Conservation (phyloP, 2,888 invertebrate genomes). For the Toxonevra muliebris region DNA sequence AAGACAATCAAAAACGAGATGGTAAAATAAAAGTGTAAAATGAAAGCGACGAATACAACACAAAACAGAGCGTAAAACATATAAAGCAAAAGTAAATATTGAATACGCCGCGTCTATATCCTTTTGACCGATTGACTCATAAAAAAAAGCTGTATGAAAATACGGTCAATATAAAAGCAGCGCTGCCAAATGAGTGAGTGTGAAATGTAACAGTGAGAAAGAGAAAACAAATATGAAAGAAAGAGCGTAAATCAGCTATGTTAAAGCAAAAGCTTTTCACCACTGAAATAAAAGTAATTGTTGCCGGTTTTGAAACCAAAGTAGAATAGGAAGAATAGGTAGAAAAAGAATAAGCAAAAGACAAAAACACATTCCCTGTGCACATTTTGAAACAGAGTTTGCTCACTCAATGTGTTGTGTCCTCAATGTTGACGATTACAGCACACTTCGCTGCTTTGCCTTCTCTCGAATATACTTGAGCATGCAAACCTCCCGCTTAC, state of each 20-base stretch:
- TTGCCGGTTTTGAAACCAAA: background rate
- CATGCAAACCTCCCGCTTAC: background rate
- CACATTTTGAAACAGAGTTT: background rate
- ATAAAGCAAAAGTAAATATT: background rate
- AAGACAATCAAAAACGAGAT: no score
- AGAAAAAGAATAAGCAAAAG: background rate
- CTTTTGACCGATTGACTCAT: slow-evolving; percentile 2
- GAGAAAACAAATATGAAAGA: background rate
- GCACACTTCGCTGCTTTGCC: no score
- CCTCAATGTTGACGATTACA: no score
- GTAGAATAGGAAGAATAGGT: background rate
- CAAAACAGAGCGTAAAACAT: background rate
- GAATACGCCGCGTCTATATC: background rate
- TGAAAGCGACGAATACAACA: background rate
- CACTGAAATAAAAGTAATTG: background rate
- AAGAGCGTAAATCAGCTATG: no score
- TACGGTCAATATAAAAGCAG: no score
- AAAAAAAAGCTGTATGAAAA: background rate
- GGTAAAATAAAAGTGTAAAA: no score
- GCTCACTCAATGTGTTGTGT: background rate
- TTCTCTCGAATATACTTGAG: background rate
- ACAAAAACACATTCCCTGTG: background rate
- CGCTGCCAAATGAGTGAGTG: no score
- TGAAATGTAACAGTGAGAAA: background rate
- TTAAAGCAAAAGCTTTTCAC: background rate